Base-by-base conservation (phyloP, 2,113 vertebrate genomes). In the Synodontis membranacea region DNA sequence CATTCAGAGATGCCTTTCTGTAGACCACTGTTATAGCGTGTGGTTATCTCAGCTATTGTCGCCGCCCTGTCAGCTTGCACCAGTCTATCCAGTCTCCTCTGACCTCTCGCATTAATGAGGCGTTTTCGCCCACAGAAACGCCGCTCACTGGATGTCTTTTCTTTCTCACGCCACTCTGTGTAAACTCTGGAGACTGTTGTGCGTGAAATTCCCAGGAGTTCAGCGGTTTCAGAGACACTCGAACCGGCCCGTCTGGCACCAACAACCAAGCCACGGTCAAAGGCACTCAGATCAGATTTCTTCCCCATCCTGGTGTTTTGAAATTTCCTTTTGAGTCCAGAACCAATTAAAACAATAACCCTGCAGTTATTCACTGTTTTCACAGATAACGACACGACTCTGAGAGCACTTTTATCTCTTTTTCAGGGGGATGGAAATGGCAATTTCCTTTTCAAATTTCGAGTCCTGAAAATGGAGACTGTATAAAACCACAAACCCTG, bases 11-110 rank as follows among this genome's bases (percentile, higher is more conserved):
- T 74, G 19, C 70, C 1, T 74, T 37, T 42, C 19, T 25, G 37
- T 39, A 19, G 37, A 37, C 34, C 15, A 19, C 39, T 74, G 68
- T 72, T 44, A 44, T 74, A 74, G 10, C 19, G n/a, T n/a, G n/a
- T n/a, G 70, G 62, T 66, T 66, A 66, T 66, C 34, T 66, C 62
- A n/a, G n/a, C 34, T 66, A 66, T 14, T 31, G 62, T 66, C 4
- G 62, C n/a, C n/a, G n/a, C 14, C 62, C 62, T 66, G 62, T 66
- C n/a, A 31, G n/a, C 70, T 74, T 74, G 70, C 70, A 44, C 70
- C 19, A 74, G 70, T 74, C 21, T 74, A 17, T 37, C 70, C 39
- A 74, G 23, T 42, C 34, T 74, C 37, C 37, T 74, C 39, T 28
- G 70, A 39, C 70, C 70, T 74, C 21, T 42, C 34, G 42, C 37